Conservation (phyloP, 2,797 vertebrate species). For the Parotocinclus haroldoi region DNA sequence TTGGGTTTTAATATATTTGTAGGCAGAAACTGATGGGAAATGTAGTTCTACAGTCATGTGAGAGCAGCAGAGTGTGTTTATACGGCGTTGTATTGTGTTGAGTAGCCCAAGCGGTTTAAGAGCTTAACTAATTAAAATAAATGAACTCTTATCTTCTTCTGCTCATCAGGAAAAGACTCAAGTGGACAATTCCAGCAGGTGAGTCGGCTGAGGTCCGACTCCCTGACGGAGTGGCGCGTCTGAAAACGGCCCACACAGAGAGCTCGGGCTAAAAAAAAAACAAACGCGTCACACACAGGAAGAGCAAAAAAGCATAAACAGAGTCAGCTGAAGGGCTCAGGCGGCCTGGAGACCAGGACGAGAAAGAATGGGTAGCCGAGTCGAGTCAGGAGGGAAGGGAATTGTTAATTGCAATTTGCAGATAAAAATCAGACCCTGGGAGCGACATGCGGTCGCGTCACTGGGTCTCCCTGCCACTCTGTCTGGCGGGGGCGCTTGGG, state of each 20-base stretch:
- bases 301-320: conserved; percentile 10
- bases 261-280: conserved; percentile 1
- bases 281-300: neutral
- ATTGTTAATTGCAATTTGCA: conserved; percentile 78
- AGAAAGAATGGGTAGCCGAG: conserved; percentile 34
- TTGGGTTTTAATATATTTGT: too few species aligned
- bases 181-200: conserved; percentile 11
- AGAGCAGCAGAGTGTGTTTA: too few species aligned
- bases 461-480: conserved; percentile 76
- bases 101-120: neutral
- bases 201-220: neutral
- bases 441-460: conserved; percentile 76
- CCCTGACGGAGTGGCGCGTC: too few species aligned
- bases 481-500: conserved; percentile 63
- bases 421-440: conserved; percentile 79
- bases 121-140: conserved; percentile 25
- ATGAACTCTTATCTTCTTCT: neutral
- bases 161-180: conserved; percentile 16
- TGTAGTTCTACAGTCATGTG: too few species aligned
- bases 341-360: neutral
- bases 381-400: conserved; percentile 62
- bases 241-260: conserved; percentile 25
- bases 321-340: conserved; percentile 22
- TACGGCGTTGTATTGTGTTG: too few species aligned
- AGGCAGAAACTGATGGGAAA: too few species aligned